A percentile compares a stretch with the other conserved stretches of the same genome.
Conservation (phyloP, 2,797 vertebrate genomes). For the Melanotaenia parkinsoni region DNA sequence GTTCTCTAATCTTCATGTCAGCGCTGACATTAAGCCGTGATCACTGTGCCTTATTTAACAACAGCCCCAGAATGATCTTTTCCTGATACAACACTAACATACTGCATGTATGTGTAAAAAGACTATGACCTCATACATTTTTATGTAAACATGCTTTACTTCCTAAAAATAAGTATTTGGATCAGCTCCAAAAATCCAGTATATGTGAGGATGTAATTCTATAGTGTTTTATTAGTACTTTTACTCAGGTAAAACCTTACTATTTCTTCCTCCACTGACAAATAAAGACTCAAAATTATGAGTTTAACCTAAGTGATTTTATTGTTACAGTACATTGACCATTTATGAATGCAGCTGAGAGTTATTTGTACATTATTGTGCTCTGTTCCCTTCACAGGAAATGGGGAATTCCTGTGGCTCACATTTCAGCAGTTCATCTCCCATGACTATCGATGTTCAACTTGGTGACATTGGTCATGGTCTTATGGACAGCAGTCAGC, state of each 20-base stretch:
- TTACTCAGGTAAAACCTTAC: not conserved
- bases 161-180: too few species aligned
- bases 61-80: too few species aligned
- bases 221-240: not conserved
- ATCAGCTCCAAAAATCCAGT: too few species aligned
- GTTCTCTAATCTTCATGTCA: too few species aligned
- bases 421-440: constrained; percentile 90
- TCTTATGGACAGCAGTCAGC: constrained; percentile 86
- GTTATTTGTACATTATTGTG: not conserved
- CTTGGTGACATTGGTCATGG: constrained; percentile 88
- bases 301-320: not conserved
- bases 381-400: constrained; percentile 77
- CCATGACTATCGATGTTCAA: constrained; percentile 93
- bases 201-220: too few species aligned
- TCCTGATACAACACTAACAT: too few species aligned
- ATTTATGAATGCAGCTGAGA: not conserved
- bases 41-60: too few species aligned
- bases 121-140: too few species aligned
- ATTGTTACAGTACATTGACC: not conserved
- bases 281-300: too few species aligned
- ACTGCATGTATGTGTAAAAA: too few species aligned
- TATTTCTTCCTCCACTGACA: not conserved
- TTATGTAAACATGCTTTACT: too few species aligned
- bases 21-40: too few species aligned
- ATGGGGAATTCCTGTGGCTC: constrained; percentile 88